A percentile compares a stretch with the other conserved stretches of the same genome.
These are phyloP conservation scores for Sphenodon punctatus DNA, from an alignment of 2,797 vertebrate genomes.

Conservation along the genomic window DNA sequence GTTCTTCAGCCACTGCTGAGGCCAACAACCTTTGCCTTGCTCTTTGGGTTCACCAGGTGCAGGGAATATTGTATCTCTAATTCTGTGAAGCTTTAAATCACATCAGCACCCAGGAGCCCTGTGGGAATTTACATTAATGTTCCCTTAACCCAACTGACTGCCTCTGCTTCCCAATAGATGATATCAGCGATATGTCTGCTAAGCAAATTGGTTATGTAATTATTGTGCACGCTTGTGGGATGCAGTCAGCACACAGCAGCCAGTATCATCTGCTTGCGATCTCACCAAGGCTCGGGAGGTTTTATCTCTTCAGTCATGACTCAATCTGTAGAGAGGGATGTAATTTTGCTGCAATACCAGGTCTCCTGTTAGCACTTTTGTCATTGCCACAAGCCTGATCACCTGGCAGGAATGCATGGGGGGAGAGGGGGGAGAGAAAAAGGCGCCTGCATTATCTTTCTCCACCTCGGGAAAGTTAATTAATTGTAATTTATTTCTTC, in stretches of 20 bases:
- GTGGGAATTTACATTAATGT: background rate
- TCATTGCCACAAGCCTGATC: background rate
- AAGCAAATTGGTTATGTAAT: conserved; percentile 41
- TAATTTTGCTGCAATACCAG: background rate
- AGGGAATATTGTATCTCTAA: background rate
- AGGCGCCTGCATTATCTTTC: background rate
- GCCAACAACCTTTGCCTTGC: too few species aligned
- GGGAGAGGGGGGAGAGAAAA: background rate
- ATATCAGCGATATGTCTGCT: background rate
- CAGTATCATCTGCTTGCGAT: background rate
- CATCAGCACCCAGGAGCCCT: background rate
- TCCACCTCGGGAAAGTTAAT: background rate
- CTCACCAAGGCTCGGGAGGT: background rate
- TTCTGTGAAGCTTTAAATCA: conserved; percentile 13
- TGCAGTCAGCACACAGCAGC: background rate
- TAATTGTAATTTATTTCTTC: conserved; percentile 31
- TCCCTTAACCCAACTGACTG: background rate
- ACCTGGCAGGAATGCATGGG: too few species aligned
- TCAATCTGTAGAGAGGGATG: background rate
- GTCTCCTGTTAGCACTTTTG: background rate
- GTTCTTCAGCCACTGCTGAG: too few species aligned
- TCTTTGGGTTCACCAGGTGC: too few species aligned
- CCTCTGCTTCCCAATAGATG: conserved; percentile 24
- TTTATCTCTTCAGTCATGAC: background rate
- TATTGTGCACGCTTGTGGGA: background rate